Evolutionary conservation across 2,888 invertebrate genomes (phyloP), one percentile per base, ranked within the genome.

Genomic region (Xestia sexstrigata): DNA sequence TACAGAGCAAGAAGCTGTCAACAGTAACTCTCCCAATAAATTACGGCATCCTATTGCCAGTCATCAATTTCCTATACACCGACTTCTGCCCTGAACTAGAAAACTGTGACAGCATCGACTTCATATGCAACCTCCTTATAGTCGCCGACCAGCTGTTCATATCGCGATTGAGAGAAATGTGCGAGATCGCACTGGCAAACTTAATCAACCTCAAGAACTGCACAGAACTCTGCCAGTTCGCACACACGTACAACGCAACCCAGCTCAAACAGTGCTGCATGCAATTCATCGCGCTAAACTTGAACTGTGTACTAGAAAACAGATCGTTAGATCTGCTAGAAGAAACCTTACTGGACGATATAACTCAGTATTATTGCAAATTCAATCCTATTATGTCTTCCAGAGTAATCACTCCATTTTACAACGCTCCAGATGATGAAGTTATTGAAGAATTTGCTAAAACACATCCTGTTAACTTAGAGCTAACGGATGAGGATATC

Each of bases 111-210:
- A 98, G 98, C 90, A 95, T 98, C 0, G 98, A 98, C 90, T 97
- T 97, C 78, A 97, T 98, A 83, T 98, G 98, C 93, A 98, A 98
- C 91, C 97, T 98, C 91, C 96, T 99, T 42, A 97, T 98, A 15
- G 97, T 98, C 20, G 98, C 98, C 42, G 99, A 99, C 92, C 98
- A 99, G 90, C 97, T 98, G 52, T 97, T 99, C 83, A 97, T 98
- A 11, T 95, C 97, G 2, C 94, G 98, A 20, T 95, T 99, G 17
- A 97, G 98, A 85, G 97, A 98, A 92, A 97, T 98, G 93, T 98
- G 98, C 93, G 98, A 98, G 93, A 95, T 97, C 3, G 95, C 98
- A 0, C 93, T 98, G 52, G 96, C 97, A 0, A 97, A 97, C 78
- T 94, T 98, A 76, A 95, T 99, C 5, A 98, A 97, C 1, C 94